These are phyloP conservation scores for Patiria miniata DNA, from an alignment of 35 echinoderm and acorn worm species.

Conservation along the genomic window DNA sequence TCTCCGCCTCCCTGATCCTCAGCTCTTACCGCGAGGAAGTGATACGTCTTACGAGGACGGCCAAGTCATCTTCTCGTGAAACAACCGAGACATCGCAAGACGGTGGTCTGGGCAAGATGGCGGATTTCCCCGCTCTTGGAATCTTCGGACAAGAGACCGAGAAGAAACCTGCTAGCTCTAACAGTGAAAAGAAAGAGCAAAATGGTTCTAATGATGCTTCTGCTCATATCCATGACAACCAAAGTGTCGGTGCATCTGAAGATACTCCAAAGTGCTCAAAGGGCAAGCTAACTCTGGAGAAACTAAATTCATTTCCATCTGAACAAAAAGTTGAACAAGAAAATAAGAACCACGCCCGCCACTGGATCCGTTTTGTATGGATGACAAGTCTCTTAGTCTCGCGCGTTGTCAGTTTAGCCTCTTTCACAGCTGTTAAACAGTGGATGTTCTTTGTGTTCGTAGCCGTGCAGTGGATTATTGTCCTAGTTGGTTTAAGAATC, in stretches of 20 bases:
- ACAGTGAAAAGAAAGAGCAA: background rate
- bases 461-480: background rate
- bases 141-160: background rate
- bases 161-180: background rate
- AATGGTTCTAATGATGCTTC: too few species aligned
- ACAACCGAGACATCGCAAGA: background rate
- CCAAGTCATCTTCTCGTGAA: background rate
- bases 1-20: background rate
- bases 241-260: too few species aligned
- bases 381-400: slow-evolving; percentile 5
- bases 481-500: background rate
- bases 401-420: slow-evolving; percentile 14
- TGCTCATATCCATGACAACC: too few species aligned
- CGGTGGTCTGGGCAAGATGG: background rate
- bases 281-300: background rate
- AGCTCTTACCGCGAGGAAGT: slow-evolving; percentile 12
- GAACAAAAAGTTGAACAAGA: background rate
- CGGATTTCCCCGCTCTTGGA: background rate
- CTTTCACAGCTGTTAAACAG: slow-evolving; percentile 6
- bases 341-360: slow-evolving; percentile 6
- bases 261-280: background rate
- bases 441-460: background rate
- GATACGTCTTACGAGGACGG: background rate
- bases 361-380: background rate
- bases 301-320: background rate